Evolutionary conservation across 2,797 vertebrate species (phyloP), one percentile per base, ranked within the genome.

Genomic region (Antennarius maculatus): DNA sequence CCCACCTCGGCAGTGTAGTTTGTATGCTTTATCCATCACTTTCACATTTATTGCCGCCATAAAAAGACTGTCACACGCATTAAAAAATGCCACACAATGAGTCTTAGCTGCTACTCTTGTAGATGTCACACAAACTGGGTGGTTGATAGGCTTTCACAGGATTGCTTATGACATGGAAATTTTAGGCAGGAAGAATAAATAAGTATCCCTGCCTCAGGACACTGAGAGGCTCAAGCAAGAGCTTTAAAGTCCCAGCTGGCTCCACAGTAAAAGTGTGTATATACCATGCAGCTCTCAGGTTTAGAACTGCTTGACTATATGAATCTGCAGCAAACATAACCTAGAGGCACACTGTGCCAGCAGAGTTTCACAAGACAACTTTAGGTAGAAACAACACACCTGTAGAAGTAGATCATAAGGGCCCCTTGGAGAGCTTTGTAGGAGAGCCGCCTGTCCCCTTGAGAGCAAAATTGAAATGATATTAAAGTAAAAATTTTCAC

Each of bases 351-450:
- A 54, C 61, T 31, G 28, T 13, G 11, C 39, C 27, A 60, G 56
- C 18, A 39, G 16, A 54, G 23, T 7, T 68, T 59, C 10, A 42
- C 50, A 50, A 47, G 47, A 58, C 56, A 71, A 54, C 51, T 17
- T 16, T 60, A 69, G 1, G 29, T 6, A 31, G 54, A 52, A 71
- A 49, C 1, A 2, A 51, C 67, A 17, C 86, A 98, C 97, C 97
- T 98, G 92, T 98, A 99, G 89, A 98, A 99, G 82, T 96, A 94
- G 79, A 99, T 98, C 97, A 99, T 98, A 82, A 99, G 86, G 46
- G 97, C 96, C 11, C 97, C 97, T 80, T 99, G 95, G 28, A 98
- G 91, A 47, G 96, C 97, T 85, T 95, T 95, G 81, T 97, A 98
- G 4, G 97, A 99, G 23, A 99, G 56, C 45, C 97, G 84, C 71